Evolutionary conservation across 1,140 invertebrate species (phyloP).

Genomic region (Rhopalosiphum maidis): DNA sequence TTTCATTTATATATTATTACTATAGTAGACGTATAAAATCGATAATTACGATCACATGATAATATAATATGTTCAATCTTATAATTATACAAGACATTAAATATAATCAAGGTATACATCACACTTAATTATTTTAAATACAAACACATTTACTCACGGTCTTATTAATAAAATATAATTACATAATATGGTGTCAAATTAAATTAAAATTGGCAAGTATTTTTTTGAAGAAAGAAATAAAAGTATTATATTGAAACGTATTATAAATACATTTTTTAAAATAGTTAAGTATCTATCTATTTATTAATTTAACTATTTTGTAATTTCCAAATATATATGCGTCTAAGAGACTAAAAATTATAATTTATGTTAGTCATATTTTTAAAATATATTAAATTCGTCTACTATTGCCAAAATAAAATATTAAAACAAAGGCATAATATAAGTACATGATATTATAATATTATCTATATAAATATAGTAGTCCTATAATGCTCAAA

Average conservation of each 20-base stretch:
- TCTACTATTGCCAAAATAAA: neutral
- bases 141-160: neutral
- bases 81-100: neutral
- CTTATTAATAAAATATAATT: constrained; percentile 7
- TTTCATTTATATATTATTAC: neutral
- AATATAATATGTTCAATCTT: neutral
- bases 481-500: too few relatives aligned
- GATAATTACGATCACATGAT: neutral
- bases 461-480: neutral
- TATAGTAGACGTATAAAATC: neutral
- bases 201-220: neutral
- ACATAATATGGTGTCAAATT: neutral
- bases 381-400: neutral
- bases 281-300: too few relatives aligned
- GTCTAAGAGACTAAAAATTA: neutral
- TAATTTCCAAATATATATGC: too few relatives aligned
- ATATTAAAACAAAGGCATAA: neutral
- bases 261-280: neutral
- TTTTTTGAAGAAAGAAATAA: neutral
- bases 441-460: too few relatives aligned
- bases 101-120: neutral
- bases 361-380: neutral
- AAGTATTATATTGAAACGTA: neutral
- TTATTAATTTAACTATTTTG: neutral
- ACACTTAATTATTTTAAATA: neutral